Percentiles rank a stretch among this genome's conserved stretches.
Evolutionary conservation across 1,140 invertebrate species (phyloP).

Genomic region (Antheraea pernyi): DNA sequence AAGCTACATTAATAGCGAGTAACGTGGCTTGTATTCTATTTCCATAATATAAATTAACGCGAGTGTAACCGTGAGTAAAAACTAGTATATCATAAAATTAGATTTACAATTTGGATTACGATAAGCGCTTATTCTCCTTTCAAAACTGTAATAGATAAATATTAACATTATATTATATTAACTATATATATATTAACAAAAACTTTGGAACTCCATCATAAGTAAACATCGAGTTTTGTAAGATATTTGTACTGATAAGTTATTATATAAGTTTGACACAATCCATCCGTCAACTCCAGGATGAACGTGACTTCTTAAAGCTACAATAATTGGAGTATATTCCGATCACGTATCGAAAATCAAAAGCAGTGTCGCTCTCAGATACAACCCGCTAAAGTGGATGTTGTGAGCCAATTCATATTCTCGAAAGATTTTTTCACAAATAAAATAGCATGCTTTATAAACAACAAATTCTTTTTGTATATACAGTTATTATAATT

Average conservation of each 20-base stretch:
- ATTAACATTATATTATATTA: too few relatives aligned
- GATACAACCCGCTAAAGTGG: constrained; percentile 47
- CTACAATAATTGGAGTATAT: constrained; percentile 48
- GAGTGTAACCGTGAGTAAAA: too few relatives aligned
- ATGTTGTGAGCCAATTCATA: constrained; percentile 49
- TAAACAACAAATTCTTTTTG: constrained; percentile 21
- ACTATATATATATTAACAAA: too few relatives aligned
- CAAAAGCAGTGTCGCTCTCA: constrained; percentile 54
- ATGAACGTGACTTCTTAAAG: constrained; percentile 39
- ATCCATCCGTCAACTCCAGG: constrained; percentile 7
- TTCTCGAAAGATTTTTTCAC: constrained; percentile 39
- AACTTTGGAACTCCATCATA: too few relatives aligned
- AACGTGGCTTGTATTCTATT: too few relatives aligned
- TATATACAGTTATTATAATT: too few relatives aligned
- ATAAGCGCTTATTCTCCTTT: too few relatives aligned
- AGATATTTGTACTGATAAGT: not conserved
- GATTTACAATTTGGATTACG: too few relatives aligned
- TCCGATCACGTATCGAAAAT: constrained; percentile 65
- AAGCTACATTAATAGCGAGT: too few relatives aligned
- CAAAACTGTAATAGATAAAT: too few relatives aligned
- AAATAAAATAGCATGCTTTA: constrained; percentile 26
- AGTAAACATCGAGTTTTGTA: not conserved
- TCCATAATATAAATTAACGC: too few relatives aligned
- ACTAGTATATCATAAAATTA: too few relatives aligned
- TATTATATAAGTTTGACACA: not conserved